Evolutionary conservation across 2,888 invertebrate genomes (phyloP).

Genomic region (Nymphalis polychloros): DNA sequence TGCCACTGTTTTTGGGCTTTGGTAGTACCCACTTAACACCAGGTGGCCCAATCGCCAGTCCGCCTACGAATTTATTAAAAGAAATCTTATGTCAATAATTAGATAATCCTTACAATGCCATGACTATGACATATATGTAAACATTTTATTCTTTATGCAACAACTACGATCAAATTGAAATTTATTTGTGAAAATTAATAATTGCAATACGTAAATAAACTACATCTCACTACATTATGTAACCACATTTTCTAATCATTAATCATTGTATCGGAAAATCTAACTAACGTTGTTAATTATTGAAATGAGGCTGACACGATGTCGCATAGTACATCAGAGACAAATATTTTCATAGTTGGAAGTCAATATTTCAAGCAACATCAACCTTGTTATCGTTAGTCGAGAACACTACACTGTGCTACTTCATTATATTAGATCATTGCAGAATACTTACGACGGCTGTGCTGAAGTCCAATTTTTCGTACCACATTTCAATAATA

Average conservation of each 20-base stretch:
- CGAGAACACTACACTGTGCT: background rate
- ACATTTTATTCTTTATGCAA: too few species aligned
- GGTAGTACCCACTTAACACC: too few species aligned
- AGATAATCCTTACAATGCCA: too few species aligned
- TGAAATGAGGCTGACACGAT: slow-evolving; percentile 1
- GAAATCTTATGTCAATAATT: too few species aligned
- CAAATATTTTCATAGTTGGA: slow-evolving; percentile 8
- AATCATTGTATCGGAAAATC: background rate
- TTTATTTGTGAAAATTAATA: too few species aligned
- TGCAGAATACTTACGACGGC: background rate
- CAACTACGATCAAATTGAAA: too few species aligned
- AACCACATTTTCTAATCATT: background rate
- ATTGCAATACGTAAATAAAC: background rate
- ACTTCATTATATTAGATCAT: background rate
- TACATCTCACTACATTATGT: background rate
- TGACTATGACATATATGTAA: too few species aligned
- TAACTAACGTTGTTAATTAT: slow-evolving; percentile 7
- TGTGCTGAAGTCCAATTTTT: background rate
- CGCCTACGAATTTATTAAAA: too few species aligned
- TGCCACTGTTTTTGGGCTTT: too few species aligned
- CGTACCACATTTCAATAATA: background rate
- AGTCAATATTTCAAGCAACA: background rate
- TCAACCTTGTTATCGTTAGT: slow-evolving; percentile 4
- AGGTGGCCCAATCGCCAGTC: too few species aligned
- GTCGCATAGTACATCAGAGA: background rate